A percentile compares a stretch with the other conserved stretches of the same genome.
Evolutionary conservation across 2,797 vertebrate genomes (phyloP).

Genomic region (Melanotaenia trifasciata): DNA sequence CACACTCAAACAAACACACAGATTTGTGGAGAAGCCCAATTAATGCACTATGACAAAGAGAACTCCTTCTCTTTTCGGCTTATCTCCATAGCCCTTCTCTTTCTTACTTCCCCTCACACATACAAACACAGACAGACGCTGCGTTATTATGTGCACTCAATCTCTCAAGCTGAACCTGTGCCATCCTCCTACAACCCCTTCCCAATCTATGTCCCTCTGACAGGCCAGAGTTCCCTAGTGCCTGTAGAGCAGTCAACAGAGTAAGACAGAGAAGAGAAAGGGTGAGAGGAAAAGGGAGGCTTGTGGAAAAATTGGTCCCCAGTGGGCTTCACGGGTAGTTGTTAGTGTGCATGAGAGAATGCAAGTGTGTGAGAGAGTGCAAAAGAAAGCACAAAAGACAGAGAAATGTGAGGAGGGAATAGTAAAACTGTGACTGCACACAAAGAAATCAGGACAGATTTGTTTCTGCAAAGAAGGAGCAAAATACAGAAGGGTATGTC

Average conservation of each 20-base stretch:
- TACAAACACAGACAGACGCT: slow-evolving; percentile 35
- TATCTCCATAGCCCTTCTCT: neutral
- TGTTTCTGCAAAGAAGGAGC: slow-evolving; percentile 45
- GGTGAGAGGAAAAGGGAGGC: slow-evolving; percentile 54
- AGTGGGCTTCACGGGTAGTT: slow-evolving; percentile 62
- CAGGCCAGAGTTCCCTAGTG: slow-evolving; percentile 61
- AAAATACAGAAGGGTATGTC: slow-evolving; percentile 46
- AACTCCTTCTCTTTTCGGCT: slow-evolving; percentile 40
- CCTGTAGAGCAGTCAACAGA: slow-evolving; percentile 69
- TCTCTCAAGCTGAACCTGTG: slow-evolving; percentile 38
- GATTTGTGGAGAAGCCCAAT: slow-evolving; percentile 45
- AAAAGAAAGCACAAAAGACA: slow-evolving; percentile 33
- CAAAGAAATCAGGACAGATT: slow-evolving; percentile 54
- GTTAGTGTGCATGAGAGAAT: slow-evolving; percentile 33
- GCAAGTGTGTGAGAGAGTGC: slow-evolving; percentile 19
- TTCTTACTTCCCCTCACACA: slow-evolving; percentile 18
- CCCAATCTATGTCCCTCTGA: slow-evolving; percentile 58
- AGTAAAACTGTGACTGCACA: slow-evolving; percentile 61
- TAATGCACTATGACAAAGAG: slow-evolving; percentile 40
- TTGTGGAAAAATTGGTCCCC: slow-evolving; percentile 82
- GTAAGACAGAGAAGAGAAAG: slow-evolving; percentile 69
- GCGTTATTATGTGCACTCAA: slow-evolving; percentile 34
- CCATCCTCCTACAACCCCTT: neutral
- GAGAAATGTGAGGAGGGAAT: slow-evolving; percentile 50
- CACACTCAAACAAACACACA: neutral